Percentiles rank a stretch among this genome's conserved stretches.
These are phyloP conservation scores for Neuroscelio doddi DNA, from an alignment of 2,888 invertebrate genomes.

Conservation along the genomic window DNA sequence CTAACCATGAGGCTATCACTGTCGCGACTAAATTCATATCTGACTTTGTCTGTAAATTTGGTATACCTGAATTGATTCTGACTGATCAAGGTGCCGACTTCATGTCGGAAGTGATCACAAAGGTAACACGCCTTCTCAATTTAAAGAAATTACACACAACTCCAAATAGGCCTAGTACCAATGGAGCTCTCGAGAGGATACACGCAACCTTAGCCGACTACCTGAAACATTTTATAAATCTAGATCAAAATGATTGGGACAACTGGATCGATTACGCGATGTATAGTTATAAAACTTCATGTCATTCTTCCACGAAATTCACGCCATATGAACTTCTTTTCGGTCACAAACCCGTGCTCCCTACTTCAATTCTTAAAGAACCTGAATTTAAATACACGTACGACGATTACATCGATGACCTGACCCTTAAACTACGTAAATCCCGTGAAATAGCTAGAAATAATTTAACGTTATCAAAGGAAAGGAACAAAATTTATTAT, in stretches of 20 bases:
- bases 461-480: conserved; percentile 48
- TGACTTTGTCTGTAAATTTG: conserved; percentile 53
- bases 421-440: conserved; percentile 48
- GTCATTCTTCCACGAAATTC: conserved; percentile 54
- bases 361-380: conserved; percentile 48
- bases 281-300: conserved; percentile 56
- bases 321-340: conserved; percentile 55
- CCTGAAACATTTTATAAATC: conserved; percentile 56
- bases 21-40: no score
- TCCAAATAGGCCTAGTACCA: conserved; percentile 31
- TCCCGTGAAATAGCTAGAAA: conserved; percentile 49
- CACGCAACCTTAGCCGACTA: conserved; percentile 59
- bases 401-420: conserved; percentile 49
- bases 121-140: conserved; percentile 54
- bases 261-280: conserved; percentile 54
- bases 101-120: conserved; percentile 51
- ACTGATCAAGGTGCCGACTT: conserved; percentile 58
- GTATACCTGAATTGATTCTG: conserved; percentile 54
- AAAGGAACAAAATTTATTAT: conserved; percentile 48
- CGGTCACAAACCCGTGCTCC: conserved; percentile 35
- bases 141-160: conserved; percentile 45
- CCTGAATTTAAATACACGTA: conserved; percentile 56
- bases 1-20: no score
- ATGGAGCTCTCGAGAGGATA: conserved; percentile 58
- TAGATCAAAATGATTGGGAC: conserved; percentile 59